phyloP scores from a whole-genome alignment of 2,888 invertebrate genomes.

The Antitype chi region DNA sequence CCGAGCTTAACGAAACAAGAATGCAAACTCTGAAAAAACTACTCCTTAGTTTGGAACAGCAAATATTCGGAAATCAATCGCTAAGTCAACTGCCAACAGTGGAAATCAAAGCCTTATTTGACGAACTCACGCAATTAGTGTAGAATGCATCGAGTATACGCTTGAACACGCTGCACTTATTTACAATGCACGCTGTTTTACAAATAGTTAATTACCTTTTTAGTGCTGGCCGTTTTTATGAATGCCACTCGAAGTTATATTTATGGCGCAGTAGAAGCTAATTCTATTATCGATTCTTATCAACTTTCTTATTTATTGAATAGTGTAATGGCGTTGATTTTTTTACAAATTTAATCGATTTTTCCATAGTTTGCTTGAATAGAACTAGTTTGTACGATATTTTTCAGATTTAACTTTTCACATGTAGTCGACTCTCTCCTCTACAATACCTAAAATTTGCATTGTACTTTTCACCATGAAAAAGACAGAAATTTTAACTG shows the following conservation, averaged over 20 bases:
- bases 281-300: conserved; percentile 20
- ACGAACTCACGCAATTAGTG: conserved; percentile 27
- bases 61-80: conserved; percentile 5
- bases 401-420: conserved; percentile 1
- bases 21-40: neutral
- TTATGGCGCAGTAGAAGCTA: conserved; percentile 24
- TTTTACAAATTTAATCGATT: conserved; percentile 4
- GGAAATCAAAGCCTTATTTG: conserved; percentile 25
- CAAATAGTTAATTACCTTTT: conserved; percentile 47
- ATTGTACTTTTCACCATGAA: neutral
- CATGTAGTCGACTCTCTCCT: neutral
- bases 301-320: conserved; percentile 31
- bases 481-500: neutral
- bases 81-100: neutral
- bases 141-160: conserved; percentile 32
- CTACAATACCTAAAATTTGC: neutral
- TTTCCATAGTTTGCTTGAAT: conserved; percentile 5
- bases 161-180: conserved; percentile 46
- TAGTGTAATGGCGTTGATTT: conserved; percentile 13
- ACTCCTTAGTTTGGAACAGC: neutral
- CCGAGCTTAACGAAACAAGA: neutral
- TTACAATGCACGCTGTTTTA: conserved; percentile 45
- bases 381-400: neutral
- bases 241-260: conserved; percentile 37
- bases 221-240: conserved; percentile 3